A percentile compares a stretch with the other conserved stretches of the same genome.
Evolutionary conservation across 2,113 vertebrate species (phyloP).

Genomic region (Casuarius casuarius): DNA sequence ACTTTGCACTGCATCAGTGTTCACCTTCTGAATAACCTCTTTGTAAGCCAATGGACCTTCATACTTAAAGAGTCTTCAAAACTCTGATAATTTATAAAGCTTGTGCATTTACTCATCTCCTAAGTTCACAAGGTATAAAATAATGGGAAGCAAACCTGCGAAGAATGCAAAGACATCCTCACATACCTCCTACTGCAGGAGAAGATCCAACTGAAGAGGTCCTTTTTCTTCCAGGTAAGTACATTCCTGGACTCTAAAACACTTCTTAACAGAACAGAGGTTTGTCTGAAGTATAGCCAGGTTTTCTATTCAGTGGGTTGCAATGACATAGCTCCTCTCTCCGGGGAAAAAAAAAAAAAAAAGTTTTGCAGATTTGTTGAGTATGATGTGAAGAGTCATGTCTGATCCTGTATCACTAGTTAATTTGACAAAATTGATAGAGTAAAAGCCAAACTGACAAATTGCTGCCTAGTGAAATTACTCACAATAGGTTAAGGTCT

Average conservation of each 20-base stretch:
- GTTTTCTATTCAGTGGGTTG: not conserved
- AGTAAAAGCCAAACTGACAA: not conserved
- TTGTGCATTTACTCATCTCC: not conserved
- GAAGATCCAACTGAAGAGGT: not conserved
- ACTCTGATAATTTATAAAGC: not conserved
- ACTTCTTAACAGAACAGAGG: not conserved
- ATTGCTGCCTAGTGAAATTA: not conserved
- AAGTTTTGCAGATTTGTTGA: not conserved
- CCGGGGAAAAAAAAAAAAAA: not conserved
- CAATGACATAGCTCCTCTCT: not conserved
- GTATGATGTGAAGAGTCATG: not conserved
- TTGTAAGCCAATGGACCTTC: not conserved
- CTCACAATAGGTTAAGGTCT: not conserved
- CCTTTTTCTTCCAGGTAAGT: not conserved
- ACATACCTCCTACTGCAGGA: not conserved
- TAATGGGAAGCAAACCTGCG: not conserved
- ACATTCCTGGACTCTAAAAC: not conserved
- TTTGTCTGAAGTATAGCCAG: not conserved
- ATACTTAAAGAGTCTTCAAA: not conserved
- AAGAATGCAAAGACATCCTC: not conserved
- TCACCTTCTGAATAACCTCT: not conserved
- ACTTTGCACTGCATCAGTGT: not conserved
- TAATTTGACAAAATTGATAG: not conserved
- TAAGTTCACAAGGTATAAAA: not conserved
- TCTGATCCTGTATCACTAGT: not conserved